Evolutionary conservation across 1,140 invertebrate species (phyloP).

Genomic region (Drosophila melanogaster): DNA sequence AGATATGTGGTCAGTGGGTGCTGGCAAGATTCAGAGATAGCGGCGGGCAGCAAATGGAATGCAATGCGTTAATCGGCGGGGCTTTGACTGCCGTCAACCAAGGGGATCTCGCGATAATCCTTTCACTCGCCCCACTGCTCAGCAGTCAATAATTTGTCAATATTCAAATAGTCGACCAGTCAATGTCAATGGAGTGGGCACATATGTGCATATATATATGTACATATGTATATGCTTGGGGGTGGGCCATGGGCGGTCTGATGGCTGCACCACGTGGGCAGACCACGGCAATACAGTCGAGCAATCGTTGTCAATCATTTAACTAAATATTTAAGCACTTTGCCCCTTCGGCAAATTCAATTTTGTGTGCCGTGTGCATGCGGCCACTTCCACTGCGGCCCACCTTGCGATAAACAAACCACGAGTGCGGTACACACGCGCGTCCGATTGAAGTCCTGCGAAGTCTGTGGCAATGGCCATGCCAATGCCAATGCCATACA

Average conservation of each 20-base stretch:
- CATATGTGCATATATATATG: background rate
- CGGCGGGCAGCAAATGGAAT: conserved; percentile 21
- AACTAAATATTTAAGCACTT: conserved; percentile 69
- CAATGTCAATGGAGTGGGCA: conserved; percentile 20
- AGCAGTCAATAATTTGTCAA: conserved; percentile 61
- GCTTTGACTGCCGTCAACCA: conserved; percentile 12
- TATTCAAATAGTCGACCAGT: conserved; percentile 48
- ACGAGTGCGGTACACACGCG: conserved; percentile 66
- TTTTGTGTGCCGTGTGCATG: conserved; percentile 55
- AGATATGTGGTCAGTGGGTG: conserved; percentile 11
- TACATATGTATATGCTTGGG: background rate
- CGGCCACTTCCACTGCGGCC: conserved; percentile 1
- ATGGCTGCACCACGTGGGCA: background rate
- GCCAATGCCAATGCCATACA: background rate
- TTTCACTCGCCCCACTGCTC: conserved; percentile 20
- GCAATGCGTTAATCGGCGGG: conserved; percentile 14
- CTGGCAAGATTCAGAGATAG: background rate
- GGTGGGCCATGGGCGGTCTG: background rate
- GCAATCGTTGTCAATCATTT: conserved; percentile 66
- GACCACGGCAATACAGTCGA: conserved; percentile 12
- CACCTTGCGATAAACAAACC: conserved; percentile 59
- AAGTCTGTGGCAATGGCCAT: conserved; percentile 3
- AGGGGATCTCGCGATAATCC: conserved; percentile 24
- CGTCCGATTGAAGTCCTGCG: conserved; percentile 47
- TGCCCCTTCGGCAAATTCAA: conserved; percentile 56